A percentile compares a stretch with the other conserved stretches of the same genome.
These are phyloP conservation scores for Amphimallon solstitiale DNA, from an alignment of 2,888 invertebrate genomes.

Conservation along the genomic window DNA sequence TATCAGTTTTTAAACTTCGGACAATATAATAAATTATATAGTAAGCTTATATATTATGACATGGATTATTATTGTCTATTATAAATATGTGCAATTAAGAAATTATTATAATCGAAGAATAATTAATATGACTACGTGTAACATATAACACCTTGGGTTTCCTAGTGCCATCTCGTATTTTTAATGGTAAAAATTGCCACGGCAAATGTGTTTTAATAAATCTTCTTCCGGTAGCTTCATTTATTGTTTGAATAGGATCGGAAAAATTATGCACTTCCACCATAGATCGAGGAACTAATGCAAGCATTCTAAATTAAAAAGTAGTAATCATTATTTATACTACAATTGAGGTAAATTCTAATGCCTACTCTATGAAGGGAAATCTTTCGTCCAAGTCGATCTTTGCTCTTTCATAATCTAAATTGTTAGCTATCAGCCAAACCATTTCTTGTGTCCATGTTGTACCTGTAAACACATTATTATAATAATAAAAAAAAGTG, in stretches of 20 bases:
- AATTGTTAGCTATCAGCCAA: slow-evolving; percentile 70
- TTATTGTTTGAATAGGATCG: slow-evolving; percentile 51
- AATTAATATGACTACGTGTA: too few species aligned
- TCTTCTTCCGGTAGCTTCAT: slow-evolving; percentile 64
- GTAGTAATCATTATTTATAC: too few species aligned
- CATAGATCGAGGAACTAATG: neutral
- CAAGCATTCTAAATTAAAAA: too few species aligned
- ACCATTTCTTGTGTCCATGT: slow-evolving; percentile 80
- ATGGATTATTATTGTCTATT: too few species aligned
- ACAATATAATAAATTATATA: too few species aligned
- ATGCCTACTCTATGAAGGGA: slow-evolving; percentile 74
- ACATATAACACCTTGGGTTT: slow-evolving; percentile 55
- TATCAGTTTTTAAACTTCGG: too few species aligned
- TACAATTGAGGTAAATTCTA: too few species aligned
- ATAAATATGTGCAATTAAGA: too few species aligned
- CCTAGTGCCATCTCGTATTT: slow-evolving; percentile 58
- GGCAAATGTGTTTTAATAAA: slow-evolving; percentile 75
- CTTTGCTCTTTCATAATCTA: slow-evolving; percentile 69
- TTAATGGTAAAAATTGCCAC: slow-evolving; percentile 68
- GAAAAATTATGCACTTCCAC: neutral
- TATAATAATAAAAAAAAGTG: neutral
- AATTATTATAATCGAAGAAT: too few species aligned
- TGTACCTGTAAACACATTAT: slow-evolving; percentile 65
- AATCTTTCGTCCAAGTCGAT: slow-evolving; percentile 69
- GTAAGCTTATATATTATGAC: too few species aligned